Conservation (phyloP, 2,113 vertebrate species). For the Mungos mungo region DNA sequence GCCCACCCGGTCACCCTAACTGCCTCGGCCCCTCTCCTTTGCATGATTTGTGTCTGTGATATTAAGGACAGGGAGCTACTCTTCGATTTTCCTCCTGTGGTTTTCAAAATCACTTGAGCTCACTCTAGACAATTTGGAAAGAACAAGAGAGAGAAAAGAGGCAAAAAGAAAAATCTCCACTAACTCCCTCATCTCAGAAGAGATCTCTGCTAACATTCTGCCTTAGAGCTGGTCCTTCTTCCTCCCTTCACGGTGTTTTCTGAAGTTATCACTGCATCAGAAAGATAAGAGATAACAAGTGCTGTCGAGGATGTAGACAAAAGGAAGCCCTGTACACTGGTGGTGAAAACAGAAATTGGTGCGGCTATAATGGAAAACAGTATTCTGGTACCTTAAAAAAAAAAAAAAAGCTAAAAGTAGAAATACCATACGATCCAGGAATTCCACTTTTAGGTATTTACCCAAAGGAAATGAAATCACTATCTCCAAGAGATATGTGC, state of each 20-base stretch:
- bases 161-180: background rate
- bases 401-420: background rate
- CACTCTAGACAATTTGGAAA: conserved; percentile 6
- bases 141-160: background rate
- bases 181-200: background rate
- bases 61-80: background rate
- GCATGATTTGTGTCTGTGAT: background rate
- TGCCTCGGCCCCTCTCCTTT: background rate
- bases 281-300: background rate
- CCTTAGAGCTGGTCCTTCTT: background rate
- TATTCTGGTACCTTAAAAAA: background rate
- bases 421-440: background rate
- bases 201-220: background rate
- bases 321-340: background rate
- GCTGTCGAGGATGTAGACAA: background rate
- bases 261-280: background rate
- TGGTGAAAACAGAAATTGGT: background rate
- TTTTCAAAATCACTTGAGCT: background rate
- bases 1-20: background rate
- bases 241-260: background rate
- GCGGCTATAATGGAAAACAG: background rate
- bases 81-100: background rate
- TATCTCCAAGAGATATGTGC: background rate
- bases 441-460: background rate
- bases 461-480: background rate